Conservation (phyloP, 30 jellyfish, hydroid and myxozoan genomes). For the Clytia hemisphaerica region DNA sequence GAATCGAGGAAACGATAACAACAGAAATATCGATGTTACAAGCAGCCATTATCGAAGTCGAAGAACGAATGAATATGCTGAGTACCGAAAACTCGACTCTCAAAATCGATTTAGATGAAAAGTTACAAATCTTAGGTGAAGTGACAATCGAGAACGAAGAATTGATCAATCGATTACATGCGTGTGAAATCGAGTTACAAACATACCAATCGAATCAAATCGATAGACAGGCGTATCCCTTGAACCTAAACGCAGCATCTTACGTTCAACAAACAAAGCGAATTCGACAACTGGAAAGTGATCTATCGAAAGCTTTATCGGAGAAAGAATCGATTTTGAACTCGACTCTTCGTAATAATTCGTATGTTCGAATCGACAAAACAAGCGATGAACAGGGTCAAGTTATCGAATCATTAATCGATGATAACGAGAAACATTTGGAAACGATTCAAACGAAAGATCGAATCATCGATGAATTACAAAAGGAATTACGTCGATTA, state of each 20-base stretch:
- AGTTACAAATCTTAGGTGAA: neutral
- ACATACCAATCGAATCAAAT: too few relatives aligned
- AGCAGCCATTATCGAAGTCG: conserved; percentile 31
- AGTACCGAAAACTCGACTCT: neutral
- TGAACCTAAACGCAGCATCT: neutral
- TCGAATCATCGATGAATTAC: conserved; percentile 11
- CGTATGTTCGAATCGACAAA: too few relatives aligned
- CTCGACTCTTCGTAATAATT: too few relatives aligned
- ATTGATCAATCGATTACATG: neutral
- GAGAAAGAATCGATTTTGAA: neutral
- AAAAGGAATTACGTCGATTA: too few relatives aligned
- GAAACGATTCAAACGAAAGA: neutral
- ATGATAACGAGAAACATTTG: conserved; percentile 6
- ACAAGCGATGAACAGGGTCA: conserved; percentile 7
- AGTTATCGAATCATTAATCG: neutral
- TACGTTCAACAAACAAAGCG: neutral
- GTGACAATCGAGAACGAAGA: neutral
- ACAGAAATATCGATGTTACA: conserved; percentile 70
- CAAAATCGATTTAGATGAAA: neutral
- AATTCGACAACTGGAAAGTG: neutral
- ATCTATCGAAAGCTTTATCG: neutral
- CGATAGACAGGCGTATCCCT: too few relatives aligned
- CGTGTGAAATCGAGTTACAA: neutral
- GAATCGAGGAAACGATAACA: conserved; percentile 50
- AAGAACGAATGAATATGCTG: conserved; percentile 12